These are phyloP conservation scores for Pica pica DNA, from an alignment of 2,113 vertebrate species.

Conservation along the genomic window DNA sequence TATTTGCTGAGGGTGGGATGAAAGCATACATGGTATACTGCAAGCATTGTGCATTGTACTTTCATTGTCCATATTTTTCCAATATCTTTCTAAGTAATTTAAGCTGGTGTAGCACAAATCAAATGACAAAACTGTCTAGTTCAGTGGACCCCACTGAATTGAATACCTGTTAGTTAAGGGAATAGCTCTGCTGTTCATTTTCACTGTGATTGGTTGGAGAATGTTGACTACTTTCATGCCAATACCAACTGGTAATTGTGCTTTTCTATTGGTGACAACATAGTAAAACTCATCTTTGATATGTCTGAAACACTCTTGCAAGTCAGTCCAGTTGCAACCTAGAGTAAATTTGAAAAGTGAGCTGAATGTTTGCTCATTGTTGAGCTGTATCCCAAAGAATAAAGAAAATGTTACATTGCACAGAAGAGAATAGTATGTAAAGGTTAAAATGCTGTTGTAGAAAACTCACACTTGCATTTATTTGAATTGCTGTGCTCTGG, in stretches of 20 bases:
- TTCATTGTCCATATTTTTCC: neutral
- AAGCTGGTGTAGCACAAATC: neutral
- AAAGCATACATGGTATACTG: neutral
- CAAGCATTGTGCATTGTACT: neutral
- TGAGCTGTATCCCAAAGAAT: neutral
- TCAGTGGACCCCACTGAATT: neutral
- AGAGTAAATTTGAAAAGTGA: neutral
- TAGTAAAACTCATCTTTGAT: neutral
- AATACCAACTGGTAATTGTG: neutral
- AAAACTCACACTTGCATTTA: neutral
- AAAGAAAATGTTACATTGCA: neutral
- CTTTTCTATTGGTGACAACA: neutral
- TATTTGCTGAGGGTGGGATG: neutral
- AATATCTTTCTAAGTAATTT: neutral
- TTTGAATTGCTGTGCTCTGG: neutral
- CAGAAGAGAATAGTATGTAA: neutral
- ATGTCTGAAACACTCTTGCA: neutral
- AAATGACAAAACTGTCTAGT: neutral
- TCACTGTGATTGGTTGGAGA: neutral
- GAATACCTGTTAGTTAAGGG: slow-evolving; percentile 19
- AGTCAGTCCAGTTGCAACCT: neutral
- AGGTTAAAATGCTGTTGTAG: neutral
- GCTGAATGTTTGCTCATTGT: neutral
- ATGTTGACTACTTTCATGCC: neutral
- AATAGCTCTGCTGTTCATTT: neutral